Evolutionary conservation across 2,113 vertebrate species (phyloP).

Genomic region (Brachyistius frenatus): DNA sequence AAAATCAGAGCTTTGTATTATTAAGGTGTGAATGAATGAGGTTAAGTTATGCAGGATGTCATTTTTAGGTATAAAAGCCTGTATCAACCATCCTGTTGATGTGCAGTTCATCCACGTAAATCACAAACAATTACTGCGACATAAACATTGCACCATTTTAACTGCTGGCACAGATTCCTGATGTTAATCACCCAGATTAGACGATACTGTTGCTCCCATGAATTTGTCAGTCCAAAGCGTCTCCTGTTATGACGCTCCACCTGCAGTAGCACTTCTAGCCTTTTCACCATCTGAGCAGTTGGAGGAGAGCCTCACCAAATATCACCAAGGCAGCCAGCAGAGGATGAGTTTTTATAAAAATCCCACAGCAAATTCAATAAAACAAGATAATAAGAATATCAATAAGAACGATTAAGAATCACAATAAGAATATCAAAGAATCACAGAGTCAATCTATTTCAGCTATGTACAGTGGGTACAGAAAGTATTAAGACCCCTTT

Average conservation of each 20-base stretch:
- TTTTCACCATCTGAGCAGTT: conserved; percentile 67
- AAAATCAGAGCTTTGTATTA: background rate
- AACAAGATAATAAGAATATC: no score
- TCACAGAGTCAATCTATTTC: no score
- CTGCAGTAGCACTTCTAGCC: conserved; percentile 28
- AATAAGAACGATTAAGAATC: no score
- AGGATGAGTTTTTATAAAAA: conserved; percentile 32
- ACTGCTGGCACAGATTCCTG: background rate
- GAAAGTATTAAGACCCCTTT: no score
- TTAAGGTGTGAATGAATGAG: background rate
- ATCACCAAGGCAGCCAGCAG: conserved; percentile 31
- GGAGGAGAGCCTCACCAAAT: conserved; percentile 46
- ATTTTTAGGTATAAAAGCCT: background rate
- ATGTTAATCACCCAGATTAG: conserved; percentile 34
- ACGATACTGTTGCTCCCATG: conserved; percentile 16
- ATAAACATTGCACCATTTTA: background rate
- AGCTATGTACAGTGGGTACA: no score
- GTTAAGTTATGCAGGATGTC: no score
- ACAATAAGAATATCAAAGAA: no score
- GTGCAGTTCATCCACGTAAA: background rate
- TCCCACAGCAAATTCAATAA: conserved; percentile 14
- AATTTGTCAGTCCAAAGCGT: conserved; percentile 36
- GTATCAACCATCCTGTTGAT: background rate
- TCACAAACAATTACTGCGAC: background rate
- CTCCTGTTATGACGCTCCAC: conserved; percentile 15